Base-by-base conservation (phyloP, 2,113 vertebrate species). In the Psittacula cyanocephala region DNA sequence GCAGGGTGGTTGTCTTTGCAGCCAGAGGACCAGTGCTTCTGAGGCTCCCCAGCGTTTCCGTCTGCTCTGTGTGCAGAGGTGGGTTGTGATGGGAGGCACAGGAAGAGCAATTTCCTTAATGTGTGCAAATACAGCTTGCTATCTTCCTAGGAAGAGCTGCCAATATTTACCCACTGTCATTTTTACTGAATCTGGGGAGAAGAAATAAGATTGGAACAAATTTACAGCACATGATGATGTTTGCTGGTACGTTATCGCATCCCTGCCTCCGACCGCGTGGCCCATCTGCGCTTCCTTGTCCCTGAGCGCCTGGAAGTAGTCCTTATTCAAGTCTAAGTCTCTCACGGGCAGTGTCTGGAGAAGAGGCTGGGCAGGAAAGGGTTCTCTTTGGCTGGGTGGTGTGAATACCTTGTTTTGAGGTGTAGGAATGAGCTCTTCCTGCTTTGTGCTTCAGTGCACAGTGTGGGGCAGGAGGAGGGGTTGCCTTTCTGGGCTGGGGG, bases 141-240 rank as follows among this genome's bases (percentile, higher is more conserved):
- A 98, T 99, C 93, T 99, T 99, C 96, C 92, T 99, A 94, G 99
- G 99, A 82, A 98, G 99, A 98, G 99, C 99, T n/a, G 98, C 98
- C n/a, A 99, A 99, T 98, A 99, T 99, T 98, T 99, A 99, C 88
- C 99, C 99, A 3, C 98, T 99, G 44, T 99, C 99, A n/a, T 98
- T 99, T 93, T 98, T 99, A 92, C 98, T 99, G 76, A 99, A 99
- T 97, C 86, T 99, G 97, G 99, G 99, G 41, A 98, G 99, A 92
- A 98, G 98, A 96, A 99, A 99, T 98, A 99, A 99, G 98, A 99
- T 99, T 47, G 98, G 98, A 95, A 98, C 98, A 46, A 99, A 99
- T 97, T 99, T 99, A 93, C 99, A 99, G 95, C 99, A 99, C 95
- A 99, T 99, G 99, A 99, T 99, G 99, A 99, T 99, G 99, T 99